Percentiles rank a stretch among this genome's conserved stretches.
phyloP scores from a whole-genome alignment of 1,140 invertebrate species.

The Sipha flava region DNA sequence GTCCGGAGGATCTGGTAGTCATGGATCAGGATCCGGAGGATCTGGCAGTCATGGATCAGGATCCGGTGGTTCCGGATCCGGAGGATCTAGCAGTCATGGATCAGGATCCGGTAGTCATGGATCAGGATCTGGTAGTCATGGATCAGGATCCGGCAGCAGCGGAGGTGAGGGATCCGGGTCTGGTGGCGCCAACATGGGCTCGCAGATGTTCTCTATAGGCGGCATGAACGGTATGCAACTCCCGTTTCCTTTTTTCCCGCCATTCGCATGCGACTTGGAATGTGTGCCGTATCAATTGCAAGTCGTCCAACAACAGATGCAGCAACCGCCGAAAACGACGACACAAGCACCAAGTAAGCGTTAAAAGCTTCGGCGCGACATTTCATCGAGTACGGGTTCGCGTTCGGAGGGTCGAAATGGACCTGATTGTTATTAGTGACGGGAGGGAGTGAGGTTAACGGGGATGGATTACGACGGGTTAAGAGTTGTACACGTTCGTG shows the following conservation, averaged over 20 bases:
- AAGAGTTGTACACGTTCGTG: no score
- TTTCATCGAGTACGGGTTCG: no score
- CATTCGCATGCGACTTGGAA: background rate
- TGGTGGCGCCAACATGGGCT: background rate
- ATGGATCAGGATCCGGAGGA: background rate
- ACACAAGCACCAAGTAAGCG: background rate
- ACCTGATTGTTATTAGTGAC: no score
- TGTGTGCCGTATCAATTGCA: background rate
- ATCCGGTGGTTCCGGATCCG: background rate
- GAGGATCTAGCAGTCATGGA: background rate
- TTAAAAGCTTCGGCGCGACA: background rate
- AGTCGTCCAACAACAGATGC: background rate
- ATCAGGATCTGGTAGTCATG: background rate
- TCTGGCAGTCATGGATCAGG: background rate
- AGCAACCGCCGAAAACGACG: background rate
- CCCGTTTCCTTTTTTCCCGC: slow-evolving; percentile 10
- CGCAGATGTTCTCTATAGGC: background rate
- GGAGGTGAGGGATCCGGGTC: background rate
- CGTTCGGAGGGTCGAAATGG: no score
- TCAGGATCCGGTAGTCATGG: background rate
- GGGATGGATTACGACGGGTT: no score
- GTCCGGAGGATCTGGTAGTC: background rate
- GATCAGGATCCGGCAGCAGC: background rate
- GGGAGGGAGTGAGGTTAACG: no score
- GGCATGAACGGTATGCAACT: background rate